A percentile compares a stretch with the other conserved stretches of the same genome.
phyloP scores from a whole-genome alignment of 1,140 invertebrate species.

The Schlechtendalia chinensis region DNA sequence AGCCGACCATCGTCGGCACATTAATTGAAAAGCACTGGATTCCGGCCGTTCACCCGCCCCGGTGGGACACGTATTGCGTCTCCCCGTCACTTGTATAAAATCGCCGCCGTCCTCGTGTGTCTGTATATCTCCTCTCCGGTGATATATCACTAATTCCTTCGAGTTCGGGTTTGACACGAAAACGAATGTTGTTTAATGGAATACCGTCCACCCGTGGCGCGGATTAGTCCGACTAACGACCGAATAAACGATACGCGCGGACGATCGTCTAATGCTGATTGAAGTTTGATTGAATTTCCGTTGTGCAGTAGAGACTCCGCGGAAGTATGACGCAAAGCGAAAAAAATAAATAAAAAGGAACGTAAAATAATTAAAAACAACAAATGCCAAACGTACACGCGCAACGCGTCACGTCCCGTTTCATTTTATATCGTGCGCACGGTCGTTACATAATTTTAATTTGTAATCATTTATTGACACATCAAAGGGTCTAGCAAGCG shows the following conservation, averaged over 20 bases:
- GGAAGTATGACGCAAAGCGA: too few species aligned
- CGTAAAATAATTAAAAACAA: too few species aligned
- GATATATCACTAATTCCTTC: not conserved
- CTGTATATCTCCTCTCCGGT: not conserved
- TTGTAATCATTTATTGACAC: too few species aligned
- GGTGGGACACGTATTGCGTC: not conserved
- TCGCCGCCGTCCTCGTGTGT: not conserved
- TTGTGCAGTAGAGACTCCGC: too few species aligned
- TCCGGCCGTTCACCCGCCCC: not conserved
- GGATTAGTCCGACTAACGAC: constrained; percentile 13
- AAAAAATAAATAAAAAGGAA: too few species aligned
- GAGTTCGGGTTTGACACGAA: not conserved
- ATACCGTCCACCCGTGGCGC: not conserved
- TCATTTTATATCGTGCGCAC: too few species aligned
- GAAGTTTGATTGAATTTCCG: constrained; percentile 9
- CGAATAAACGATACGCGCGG: not conserved
- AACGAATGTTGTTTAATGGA: constrained; percentile 9
- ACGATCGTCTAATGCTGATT: not conserved
- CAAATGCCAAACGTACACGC: too few species aligned
- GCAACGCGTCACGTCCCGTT: too few species aligned
- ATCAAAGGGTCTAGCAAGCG: too few species aligned
- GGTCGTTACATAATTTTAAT: too few species aligned
- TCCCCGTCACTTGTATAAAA: not conserved
- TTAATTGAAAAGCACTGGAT: constrained; percentile 31
- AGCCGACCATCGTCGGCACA: not conserved